phyloP scores from a whole-genome alignment of 2,113 vertebrate species.

The Phainopepla nitens region DNA sequence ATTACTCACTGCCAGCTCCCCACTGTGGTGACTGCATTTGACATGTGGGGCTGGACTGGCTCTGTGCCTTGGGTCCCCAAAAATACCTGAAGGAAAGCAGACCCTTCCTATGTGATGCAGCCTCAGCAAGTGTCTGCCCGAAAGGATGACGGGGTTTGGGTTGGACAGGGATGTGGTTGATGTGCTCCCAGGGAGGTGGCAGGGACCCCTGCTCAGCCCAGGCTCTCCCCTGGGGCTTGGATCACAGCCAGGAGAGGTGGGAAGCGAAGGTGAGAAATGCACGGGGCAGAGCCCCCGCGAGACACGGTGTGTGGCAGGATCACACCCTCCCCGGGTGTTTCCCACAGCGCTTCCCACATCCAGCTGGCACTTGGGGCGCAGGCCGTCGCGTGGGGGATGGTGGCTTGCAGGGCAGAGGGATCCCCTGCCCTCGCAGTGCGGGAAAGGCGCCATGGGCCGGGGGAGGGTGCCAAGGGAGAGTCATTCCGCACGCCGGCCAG shows the following conservation, averaged over 20 bases:
- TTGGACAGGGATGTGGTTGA: neutral
- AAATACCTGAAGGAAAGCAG: accelerated
- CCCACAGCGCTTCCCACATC: neutral
- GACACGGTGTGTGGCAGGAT: neutral
- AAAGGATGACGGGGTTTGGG: no score
- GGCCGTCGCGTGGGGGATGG: accelerated
- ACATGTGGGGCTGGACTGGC: neutral
- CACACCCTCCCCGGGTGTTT: neutral
- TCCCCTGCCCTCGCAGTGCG: neutral
- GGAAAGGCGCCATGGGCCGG: accelerated
- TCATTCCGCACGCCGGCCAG: neutral
- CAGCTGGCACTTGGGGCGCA: accelerated
- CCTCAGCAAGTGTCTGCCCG: accelerated
- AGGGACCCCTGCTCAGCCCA: neutral
- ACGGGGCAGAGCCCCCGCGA: accelerated
- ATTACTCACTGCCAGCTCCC: neutral
- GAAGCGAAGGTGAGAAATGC: neutral
- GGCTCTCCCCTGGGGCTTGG: neutral
- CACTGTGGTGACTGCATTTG: accelerated
- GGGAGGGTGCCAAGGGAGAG: neutral
- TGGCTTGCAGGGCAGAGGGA: accelerated
- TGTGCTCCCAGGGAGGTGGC: neutral
- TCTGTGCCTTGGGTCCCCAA: neutral
- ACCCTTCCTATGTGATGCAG: neutral
- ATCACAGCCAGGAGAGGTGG: accelerated